phyloP scores from a whole-genome alignment of 2,113 vertebrate genomes.

The Bothrops jararaca region DNA sequence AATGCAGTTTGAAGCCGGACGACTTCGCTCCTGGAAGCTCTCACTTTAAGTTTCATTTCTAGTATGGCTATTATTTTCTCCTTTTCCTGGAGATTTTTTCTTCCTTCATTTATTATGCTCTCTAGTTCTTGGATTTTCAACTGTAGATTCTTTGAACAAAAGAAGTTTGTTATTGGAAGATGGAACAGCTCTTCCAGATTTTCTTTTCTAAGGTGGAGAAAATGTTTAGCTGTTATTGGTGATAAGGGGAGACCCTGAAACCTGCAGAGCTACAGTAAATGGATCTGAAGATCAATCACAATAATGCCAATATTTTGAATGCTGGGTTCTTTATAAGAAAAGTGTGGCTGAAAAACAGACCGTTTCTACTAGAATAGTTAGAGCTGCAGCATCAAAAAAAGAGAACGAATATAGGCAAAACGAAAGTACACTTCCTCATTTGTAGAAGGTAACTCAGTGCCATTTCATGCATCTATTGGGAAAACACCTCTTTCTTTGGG shows the following conservation, averaged over 20 bases:
- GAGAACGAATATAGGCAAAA: not conserved
- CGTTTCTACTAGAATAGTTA: not conserved
- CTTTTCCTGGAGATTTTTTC: constrained; percentile 58
- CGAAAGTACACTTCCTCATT: not conserved
- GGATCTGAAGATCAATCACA: not conserved
- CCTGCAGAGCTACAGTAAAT: not conserved
- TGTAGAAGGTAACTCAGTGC: not conserved
- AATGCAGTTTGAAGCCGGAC: constrained; percentile 62
- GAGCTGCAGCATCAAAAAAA: not conserved
- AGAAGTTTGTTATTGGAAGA: not conserved
- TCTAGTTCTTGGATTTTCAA: constrained; percentile 65
- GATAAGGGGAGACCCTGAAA: not conserved
- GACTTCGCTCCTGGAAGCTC: constrained; percentile 57
- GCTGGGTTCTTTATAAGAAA: not conserved
- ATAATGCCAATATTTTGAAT: not conserved
- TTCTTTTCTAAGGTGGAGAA: not conserved
- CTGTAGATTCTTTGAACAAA: constrained; percentile 60
- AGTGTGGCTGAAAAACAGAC: not conserved
- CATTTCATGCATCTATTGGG: not conserved
- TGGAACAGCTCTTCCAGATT: not conserved
- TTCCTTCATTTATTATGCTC: constrained; percentile 53
- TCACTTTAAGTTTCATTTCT: constrained; percentile 57
- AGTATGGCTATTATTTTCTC: constrained; percentile 64
- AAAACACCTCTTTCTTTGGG: not conserved
- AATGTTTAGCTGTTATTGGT: not conserved